Conservation (phyloP, 2,888 invertebrate species). For the Artemia sinica region DNA sequence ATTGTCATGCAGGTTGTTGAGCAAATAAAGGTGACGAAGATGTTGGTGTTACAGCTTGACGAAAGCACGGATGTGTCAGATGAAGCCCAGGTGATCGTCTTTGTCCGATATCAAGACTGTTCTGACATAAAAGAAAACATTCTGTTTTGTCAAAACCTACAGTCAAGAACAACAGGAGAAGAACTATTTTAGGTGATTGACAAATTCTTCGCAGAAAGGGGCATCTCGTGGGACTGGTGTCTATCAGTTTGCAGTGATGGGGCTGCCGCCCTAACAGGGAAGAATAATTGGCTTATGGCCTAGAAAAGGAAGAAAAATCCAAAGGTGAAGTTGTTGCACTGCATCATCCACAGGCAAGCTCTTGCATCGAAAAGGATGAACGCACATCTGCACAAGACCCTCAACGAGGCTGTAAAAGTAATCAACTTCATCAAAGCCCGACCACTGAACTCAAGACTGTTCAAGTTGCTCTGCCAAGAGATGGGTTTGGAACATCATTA, state of each 20-base stretch:
- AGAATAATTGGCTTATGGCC: background rate
- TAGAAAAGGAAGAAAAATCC: background rate
- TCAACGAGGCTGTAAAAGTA: background rate
- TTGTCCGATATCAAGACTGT: too few relatives aligned
- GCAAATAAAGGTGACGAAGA: too few relatives aligned
- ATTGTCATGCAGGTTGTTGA: too few relatives aligned
- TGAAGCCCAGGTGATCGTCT: too few relatives aligned
- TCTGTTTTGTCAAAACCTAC: background rate
- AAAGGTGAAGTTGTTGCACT: background rate
- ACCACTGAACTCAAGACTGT: background rate
- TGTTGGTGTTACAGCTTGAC: too few relatives aligned
- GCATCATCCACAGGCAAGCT: too few relatives aligned
- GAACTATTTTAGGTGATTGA: background rate
- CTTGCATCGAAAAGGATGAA: background rate
- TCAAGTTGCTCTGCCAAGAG: background rate
- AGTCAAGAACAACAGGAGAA: background rate
- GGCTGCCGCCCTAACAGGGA: background rate
- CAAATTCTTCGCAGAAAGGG: background rate
- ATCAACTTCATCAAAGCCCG: background rate
- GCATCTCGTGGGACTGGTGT: background rate
- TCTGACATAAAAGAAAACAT: background rate
- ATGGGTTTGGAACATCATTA: background rate
- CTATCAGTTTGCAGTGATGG: background rate
- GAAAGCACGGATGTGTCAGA: too few relatives aligned
- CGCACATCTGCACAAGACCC: background rate